Conservation (phyloP, 2,113 vertebrate species). For the Tyrannus savana region DNA sequence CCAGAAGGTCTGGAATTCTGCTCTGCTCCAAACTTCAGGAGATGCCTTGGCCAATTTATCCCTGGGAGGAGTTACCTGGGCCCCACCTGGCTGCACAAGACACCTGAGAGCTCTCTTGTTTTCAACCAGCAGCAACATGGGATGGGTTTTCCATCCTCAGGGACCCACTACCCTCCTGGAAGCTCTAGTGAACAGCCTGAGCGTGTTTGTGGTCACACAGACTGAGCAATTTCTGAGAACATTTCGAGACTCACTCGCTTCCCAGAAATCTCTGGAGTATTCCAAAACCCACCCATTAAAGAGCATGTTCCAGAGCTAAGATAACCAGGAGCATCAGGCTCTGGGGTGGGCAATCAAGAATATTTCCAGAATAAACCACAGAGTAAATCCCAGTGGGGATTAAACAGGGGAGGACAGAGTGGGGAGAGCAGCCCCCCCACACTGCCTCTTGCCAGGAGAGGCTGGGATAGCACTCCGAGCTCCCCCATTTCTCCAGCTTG, state of each 20-base stretch:
- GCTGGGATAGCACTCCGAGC: neutral
- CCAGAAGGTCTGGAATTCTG: neutral
- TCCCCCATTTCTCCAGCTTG: neutral
- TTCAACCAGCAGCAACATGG: fast-evolving
- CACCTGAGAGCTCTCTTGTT: neutral
- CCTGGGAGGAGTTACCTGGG: neutral
- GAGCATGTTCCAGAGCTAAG: neutral
- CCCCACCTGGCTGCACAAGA: neutral
- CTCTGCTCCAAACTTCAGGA: neutral
- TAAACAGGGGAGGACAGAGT: neutral
- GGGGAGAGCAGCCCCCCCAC: neutral
- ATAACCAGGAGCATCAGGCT: neutral
- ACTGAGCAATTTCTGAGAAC: neutral
- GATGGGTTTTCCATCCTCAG: neutral
- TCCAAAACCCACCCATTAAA: neutral
- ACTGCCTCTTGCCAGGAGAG: neutral
- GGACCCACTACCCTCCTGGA: neutral
- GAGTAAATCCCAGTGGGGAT: neutral
- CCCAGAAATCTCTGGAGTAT: neutral
- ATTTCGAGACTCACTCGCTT: fast-evolving
- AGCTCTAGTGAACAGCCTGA: neutral
- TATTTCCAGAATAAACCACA: neutral
- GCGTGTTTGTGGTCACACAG: neutral
- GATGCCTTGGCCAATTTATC: fast-evolving
- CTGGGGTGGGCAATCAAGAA: neutral